Conservation (phyloP, 1,140 invertebrate genomes). For the Pseudomyrmex pallidus region DNA sequence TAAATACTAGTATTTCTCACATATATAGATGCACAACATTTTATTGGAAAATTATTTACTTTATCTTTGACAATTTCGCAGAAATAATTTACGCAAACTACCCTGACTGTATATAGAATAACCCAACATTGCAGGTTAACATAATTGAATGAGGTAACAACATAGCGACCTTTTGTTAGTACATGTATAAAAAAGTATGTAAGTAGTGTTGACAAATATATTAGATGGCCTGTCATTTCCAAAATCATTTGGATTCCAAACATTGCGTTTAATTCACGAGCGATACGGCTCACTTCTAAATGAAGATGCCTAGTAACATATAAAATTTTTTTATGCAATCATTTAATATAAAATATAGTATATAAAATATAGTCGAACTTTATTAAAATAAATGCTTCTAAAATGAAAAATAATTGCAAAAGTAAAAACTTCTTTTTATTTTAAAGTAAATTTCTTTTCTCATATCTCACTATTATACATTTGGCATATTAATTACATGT, state of each 20-base stretch:
- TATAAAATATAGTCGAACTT: neutral
- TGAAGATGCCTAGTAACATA: conserved; percentile 29
- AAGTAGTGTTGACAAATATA: neutral
- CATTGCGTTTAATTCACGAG: conserved; percentile 17
- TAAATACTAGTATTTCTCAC: neutral
- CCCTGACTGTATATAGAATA: neutral
- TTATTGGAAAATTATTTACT: neutral
- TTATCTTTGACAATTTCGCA: conserved; percentile 3
- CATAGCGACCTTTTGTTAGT: neutral
- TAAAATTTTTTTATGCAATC: neutral
- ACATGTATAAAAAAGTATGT: neutral
- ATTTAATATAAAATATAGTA: neutral
- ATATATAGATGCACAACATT: neutral
- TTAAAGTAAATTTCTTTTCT: no score
- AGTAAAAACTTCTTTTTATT: no score
- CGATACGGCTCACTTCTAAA: conserved; percentile 19
- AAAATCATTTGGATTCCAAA: conserved; percentile 25
- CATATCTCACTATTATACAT: no score
- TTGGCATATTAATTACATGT: no score
- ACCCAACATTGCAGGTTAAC: neutral
- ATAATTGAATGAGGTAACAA: neutral
- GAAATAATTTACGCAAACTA: neutral
- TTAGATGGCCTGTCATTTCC: conserved; percentile 1
- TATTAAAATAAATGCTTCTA: neutral
- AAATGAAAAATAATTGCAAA: no score